Evolutionary conservation across 2,113 vertebrate species (phyloP).

Genomic region (Ibidorhyncha struthersii): DNA sequence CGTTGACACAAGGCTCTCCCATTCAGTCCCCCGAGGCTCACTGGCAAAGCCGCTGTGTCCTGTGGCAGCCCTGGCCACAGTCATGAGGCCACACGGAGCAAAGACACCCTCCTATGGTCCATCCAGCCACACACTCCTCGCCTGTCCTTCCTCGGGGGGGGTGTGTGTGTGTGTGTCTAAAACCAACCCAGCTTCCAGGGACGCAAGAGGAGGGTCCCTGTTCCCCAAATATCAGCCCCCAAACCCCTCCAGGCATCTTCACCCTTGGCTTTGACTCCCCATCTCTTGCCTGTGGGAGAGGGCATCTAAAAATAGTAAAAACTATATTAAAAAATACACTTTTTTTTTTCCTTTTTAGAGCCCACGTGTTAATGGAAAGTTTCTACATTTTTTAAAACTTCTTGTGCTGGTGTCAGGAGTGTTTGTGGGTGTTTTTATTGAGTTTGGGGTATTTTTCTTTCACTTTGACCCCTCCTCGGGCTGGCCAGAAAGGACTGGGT

Average conservation of each 20-base stretch:
- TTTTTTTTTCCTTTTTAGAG: not conserved
- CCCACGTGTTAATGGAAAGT: not conserved
- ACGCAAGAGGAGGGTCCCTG: not conserved
- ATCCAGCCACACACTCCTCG: no score
- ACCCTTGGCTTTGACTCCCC: not conserved
- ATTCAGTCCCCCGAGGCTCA: not conserved
- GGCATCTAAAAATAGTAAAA: not conserved
- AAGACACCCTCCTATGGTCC: not conserved
- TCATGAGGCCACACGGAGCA: rapidly evolving
- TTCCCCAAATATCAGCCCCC: not conserved
- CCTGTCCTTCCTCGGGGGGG: not conserved
- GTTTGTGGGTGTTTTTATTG: not conserved
- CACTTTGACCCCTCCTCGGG: not conserved
- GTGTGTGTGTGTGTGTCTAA: not conserved
- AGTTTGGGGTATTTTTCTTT: not conserved
- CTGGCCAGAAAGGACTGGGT: not conserved
- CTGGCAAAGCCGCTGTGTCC: not conserved
- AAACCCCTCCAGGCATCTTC: not conserved
- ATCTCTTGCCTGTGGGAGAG: rapidly evolving
- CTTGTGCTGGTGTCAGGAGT: rapidly evolving
- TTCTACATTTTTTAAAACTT: not conserved
- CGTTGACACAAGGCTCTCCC: rapidly evolving
- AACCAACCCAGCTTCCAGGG: not conserved
- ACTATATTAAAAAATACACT: not conserved
- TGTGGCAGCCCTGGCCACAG: rapidly evolving